Conservation (phyloP, 1,140 invertebrate species). For the Megathymus violae region DNA sequence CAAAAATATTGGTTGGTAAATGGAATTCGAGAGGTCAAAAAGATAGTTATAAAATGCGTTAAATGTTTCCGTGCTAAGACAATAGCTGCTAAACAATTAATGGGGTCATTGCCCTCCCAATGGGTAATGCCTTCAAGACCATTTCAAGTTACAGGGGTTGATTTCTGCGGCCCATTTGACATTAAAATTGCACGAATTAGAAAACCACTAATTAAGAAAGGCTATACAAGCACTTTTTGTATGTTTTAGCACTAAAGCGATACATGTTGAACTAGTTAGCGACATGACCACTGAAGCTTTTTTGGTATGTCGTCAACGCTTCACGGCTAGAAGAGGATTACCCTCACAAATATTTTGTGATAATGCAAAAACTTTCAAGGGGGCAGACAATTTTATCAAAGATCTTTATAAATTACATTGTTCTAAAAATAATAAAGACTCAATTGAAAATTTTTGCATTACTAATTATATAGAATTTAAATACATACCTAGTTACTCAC, state of each 20-base stretch:
- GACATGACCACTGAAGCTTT: too few relatives aligned
- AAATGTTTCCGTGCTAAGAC: conserved; percentile 36
- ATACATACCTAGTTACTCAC: conserved; percentile 1
- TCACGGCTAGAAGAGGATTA: too few relatives aligned
- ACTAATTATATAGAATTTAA: conserved; percentile 2
- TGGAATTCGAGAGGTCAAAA: conserved; percentile 38
- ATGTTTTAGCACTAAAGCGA: too few relatives aligned
- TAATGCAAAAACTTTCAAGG: conserved; percentile 45
- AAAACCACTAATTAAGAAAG: conserved; percentile 47
- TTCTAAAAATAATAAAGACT: conserved; percentile 9
- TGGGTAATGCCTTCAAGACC: conserved; percentile 42
- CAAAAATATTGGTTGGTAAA: conserved; percentile 46
- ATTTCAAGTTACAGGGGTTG: conserved; percentile 48
- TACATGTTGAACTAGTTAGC: too few relatives aligned
- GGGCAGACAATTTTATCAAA: conserved; percentile 25
- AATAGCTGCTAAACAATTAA: conserved; percentile 36
- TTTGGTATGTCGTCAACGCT: too few relatives aligned
- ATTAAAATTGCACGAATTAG: conserved; percentile 45
- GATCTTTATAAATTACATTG: conserved; percentile 20
- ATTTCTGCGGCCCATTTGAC: conserved; percentile 46
- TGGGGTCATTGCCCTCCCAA: conserved; percentile 50
- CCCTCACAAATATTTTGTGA: too few relatives aligned
- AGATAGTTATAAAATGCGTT: conserved; percentile 39
- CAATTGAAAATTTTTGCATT: conserved; percentile 14
- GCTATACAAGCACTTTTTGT: conserved; percentile 22